Evolutionary conservation across 2,888 invertebrate genomes (phyloP), one percentile per base, ranked within the genome.

Genomic region (Polyommatus icarus): DNA sequence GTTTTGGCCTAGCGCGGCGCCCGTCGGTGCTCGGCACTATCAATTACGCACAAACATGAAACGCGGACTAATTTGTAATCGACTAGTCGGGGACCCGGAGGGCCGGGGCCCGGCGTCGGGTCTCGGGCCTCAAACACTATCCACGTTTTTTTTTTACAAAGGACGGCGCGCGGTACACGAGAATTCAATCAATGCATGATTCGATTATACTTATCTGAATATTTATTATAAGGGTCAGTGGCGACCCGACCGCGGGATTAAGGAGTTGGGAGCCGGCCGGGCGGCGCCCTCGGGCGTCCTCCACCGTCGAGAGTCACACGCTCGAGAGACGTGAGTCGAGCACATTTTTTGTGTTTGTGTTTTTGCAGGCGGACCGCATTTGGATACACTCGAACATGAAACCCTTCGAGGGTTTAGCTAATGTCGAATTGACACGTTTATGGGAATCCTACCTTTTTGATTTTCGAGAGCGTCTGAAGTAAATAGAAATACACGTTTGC

Each of bases 171-270:
- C 18, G 67, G 29, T 67, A 67, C 67, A 67, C 29, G 67, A 32
- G 29, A 67, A 67, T 67, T 32, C 67, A 50, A 40, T 40, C 73
- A 73, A 73, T 20, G 20, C 12, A 24, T n/a, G 12, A 46, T 73
- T 73, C 20, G 46, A 72, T 73, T 73, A 46, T 20, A n/a, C 32
- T 36, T 24, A 73, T 46, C 73, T 73, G 20, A 73, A 73, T 73
- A 72, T 36, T 46, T 24, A 46, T 46, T 40, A 73, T 46, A 46
- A 46, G 36, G 15, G 29, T 67, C 67, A 20, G 18, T 4, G 61
- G 4, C 24, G 24, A 61, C 2, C 7, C 15, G 10, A 24, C 29
- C 67, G 32, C 29, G 18, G 67, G 61, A 20, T 20, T 15, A 32
- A 20, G 67, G 10, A 61, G 24, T 20, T 20, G 7, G n/a, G 20